Percentiles rank a stretch among this genome's conserved stretches.
Conservation (phyloP, 92 coral and sea anemone species). For the Meandrina meandrites region DNA sequence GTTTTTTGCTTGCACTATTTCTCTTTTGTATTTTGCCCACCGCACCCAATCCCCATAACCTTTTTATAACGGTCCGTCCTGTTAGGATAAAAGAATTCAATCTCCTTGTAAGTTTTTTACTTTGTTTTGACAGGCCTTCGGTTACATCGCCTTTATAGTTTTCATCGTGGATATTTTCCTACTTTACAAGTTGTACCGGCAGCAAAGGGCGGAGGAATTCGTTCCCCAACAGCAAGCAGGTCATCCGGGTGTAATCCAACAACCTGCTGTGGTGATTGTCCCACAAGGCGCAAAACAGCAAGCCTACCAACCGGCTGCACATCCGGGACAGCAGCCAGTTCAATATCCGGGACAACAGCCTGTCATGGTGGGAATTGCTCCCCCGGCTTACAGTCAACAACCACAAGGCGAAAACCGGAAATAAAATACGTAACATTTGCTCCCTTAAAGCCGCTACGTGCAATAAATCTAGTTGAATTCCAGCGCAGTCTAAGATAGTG, state of each 20-base stretch:
- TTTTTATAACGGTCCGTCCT: too few relatives aligned
- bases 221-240: not conserved
- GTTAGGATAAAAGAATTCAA: too few relatives aligned
- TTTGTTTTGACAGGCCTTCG: constrained; percentile 37
- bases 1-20: too few relatives aligned
- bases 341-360: constrained; percentile 34
- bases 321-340: constrained; percentile 29
- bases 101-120: too few relatives aligned
- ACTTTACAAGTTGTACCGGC: constrained; percentile 52
- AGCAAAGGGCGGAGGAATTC: constrained; percentile 12
- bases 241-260: constrained; percentile 21
- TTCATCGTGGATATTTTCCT: constrained; percentile 53
- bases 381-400: not conserved
- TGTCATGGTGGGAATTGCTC: not conserved
- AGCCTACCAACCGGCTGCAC: constrained; percentile 10
- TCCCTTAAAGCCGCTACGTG: not conserved
- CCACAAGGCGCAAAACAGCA: constrained; percentile 11
- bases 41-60: too few relatives aligned
- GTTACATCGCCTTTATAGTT: constrained; percentile 55
- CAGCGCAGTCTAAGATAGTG: not conserved
- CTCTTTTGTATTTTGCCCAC: too few relatives aligned
- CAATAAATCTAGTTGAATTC: too few relatives aligned
- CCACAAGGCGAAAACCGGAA: not conserved
- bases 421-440: not conserved
- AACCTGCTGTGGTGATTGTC: constrained; percentile 22